Evolutionary conservation across 2,797 vertebrate genomes (phyloP).

Genomic region (Acrossocheilus wenchowensis): DNA sequence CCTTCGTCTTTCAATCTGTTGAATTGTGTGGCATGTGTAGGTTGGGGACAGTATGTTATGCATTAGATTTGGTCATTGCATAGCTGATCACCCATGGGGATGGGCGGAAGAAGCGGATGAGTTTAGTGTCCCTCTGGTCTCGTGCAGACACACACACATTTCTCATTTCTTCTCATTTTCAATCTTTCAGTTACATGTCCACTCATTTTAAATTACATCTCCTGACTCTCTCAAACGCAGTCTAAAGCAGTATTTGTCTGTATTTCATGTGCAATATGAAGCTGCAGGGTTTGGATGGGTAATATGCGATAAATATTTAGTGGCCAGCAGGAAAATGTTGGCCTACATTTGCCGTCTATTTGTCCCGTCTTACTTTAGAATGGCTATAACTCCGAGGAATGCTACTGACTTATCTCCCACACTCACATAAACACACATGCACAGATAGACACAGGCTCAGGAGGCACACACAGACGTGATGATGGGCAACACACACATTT

Average conservation of each 20-base stretch:
- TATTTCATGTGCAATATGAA: constrained; percentile 25
- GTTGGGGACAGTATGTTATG: constrained; percentile 38
- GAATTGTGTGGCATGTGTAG: constrained; percentile 22
- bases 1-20: constrained; percentile 11
- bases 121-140: constrained; percentile 24
- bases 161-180: constrained; percentile 33
- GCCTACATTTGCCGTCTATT: constrained; percentile 58
- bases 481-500: constrained; percentile 7
- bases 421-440: constrained; percentile 40
- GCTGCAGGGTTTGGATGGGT: constrained; percentile 52
- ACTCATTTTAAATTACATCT: constrained; percentile 17
- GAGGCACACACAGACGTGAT: constrained; percentile 27
- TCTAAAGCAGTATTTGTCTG: constrained; percentile 42
- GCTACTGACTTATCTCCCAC: constrained; percentile 42
- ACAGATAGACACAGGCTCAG: constrained; percentile 15
- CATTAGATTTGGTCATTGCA: constrained; percentile 44
- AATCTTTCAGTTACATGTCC: constrained; percentile 5
- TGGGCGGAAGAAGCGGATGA: not conserved
- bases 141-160: not conserved
- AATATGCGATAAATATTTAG: constrained; percentile 62
- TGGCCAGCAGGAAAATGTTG: constrained; percentile 58
- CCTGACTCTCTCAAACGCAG: constrained; percentile 9
- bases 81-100: constrained; percentile 36
- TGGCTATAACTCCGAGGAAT: constrained; percentile 58
- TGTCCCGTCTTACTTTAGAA: constrained; percentile 52